Percentiles rank a stretch among this genome's conserved stretches.
phyloP scores from a whole-genome alignment of 2,888 invertebrate genomes.

The Therioaphis trifolii region DNA sequence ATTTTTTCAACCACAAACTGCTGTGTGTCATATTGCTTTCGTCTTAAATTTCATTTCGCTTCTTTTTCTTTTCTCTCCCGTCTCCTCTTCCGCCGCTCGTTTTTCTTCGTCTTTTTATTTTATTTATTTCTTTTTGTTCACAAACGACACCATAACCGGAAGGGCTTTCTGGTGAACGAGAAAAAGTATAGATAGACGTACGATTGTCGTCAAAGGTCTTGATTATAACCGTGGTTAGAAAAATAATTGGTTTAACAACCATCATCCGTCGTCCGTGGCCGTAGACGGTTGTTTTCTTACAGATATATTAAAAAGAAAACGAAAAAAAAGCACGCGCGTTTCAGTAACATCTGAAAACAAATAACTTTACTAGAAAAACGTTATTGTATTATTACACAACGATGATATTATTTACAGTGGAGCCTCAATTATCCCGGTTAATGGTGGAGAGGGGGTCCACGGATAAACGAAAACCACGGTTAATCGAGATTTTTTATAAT shows the following conservation, averaged over 20 bases:
- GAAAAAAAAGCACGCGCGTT: background rate
- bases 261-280: background rate
- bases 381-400: background rate
- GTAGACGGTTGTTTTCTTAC: background rate
- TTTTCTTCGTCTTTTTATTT: no score
- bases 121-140: background rate
- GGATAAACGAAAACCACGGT: no score
- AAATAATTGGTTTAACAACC: conserved; percentile 7
- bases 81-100: no score
- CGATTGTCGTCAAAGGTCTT: background rate
- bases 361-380: background rate
- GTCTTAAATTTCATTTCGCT: conserved; percentile 8
- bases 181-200: background rate
- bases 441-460: no score
- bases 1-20: background rate
- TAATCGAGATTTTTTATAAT: no score
- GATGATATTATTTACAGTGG: no score
- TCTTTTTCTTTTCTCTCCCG: background rate
- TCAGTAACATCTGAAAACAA: background rate
- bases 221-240: background rate
- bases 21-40: background rate
- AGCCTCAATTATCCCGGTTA: no score
- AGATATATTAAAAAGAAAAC: background rate
- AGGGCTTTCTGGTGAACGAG: background rate
- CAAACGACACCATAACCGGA: background rate